phyloP scores from a whole-genome alignment of 2,113 vertebrate genomes.

The Smithornis capensis region DNA sequence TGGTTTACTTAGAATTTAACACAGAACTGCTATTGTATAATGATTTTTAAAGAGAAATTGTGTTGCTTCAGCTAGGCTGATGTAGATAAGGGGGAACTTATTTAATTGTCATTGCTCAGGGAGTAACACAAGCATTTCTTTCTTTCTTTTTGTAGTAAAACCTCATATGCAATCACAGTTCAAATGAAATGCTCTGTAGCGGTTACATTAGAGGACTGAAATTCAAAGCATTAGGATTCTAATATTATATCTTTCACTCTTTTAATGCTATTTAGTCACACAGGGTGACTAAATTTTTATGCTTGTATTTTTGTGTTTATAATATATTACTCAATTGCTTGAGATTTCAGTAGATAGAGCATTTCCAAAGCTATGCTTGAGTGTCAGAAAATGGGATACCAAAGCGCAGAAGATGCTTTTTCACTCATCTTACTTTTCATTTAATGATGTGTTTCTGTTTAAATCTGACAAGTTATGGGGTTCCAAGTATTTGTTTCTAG shows the following conservation, averaged over 20 bases:
- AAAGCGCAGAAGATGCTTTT: neutral
- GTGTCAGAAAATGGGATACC: neutral
- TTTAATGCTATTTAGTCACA: neutral
- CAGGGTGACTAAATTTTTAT: neutral
- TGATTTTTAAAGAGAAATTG: neutral
- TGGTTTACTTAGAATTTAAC: neutral
- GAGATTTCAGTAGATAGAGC: neutral
- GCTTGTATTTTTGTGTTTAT: neutral
- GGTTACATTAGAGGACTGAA: neutral
- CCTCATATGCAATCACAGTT: neutral
- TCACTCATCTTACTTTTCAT: neutral
- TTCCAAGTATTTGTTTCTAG: neutral
- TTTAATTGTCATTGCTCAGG: neutral
- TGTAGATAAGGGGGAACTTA: neutral
- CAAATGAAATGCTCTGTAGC: neutral
- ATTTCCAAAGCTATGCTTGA: neutral
- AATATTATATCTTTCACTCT: neutral
- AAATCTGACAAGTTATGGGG: neutral
- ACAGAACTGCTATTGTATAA: neutral
- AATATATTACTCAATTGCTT: neutral
- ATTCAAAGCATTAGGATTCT: neutral
- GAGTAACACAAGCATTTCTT: neutral
- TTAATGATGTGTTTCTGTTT: neutral
- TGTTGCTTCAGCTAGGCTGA: neutral
- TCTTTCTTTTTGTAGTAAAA: neutral